These are phyloP conservation scores for Typhlichthys subterraneus DNA, from an alignment of 2,797 vertebrate species.

Conservation along the genomic window DNA sequence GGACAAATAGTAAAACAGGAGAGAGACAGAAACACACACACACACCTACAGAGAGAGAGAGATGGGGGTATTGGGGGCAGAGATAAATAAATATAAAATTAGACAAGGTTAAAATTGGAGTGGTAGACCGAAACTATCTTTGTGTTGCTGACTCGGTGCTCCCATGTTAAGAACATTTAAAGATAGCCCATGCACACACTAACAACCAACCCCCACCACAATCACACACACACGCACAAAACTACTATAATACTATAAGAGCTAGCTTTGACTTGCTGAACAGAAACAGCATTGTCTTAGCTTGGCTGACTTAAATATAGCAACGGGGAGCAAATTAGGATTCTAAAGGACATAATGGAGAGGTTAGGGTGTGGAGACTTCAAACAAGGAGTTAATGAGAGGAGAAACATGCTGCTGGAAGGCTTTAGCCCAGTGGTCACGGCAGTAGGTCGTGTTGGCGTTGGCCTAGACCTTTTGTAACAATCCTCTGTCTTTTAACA, in stretches of 20 bases:
- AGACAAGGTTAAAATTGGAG: constrained; percentile 46
- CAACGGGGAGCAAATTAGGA: no score
- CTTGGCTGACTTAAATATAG: no score
- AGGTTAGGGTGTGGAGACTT: background rate
- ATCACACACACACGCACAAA: constrained; percentile 25
- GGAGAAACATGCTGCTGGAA: constrained; percentile 32
- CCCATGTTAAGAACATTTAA: constrained; percentile 56
- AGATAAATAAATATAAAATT: constrained; percentile 14
- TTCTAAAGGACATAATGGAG: no score
- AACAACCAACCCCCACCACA: background rate
- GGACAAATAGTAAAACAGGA: constrained; percentile 71
- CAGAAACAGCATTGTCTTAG: no score
- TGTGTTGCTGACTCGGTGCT: constrained; percentile 70
- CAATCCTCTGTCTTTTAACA: constrained; percentile 37
- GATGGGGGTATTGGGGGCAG: background rate
- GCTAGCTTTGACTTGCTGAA: no score
- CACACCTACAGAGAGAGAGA: constrained; percentile 6
- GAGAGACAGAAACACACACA: constrained; percentile 31
- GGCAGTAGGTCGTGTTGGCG: constrained; percentile 21
- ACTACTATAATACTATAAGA: no score
- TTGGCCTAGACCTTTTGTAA: constrained; percentile 43
- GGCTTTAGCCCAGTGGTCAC: constrained; percentile 24
- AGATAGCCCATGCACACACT: constrained; percentile 33
- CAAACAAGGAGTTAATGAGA: background rate
- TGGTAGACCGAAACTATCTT: constrained; percentile 67